These are phyloP conservation scores for Xyrichtys novacula DNA, from an alignment of 2,797 vertebrate genomes.

Conservation along the genomic window DNA sequence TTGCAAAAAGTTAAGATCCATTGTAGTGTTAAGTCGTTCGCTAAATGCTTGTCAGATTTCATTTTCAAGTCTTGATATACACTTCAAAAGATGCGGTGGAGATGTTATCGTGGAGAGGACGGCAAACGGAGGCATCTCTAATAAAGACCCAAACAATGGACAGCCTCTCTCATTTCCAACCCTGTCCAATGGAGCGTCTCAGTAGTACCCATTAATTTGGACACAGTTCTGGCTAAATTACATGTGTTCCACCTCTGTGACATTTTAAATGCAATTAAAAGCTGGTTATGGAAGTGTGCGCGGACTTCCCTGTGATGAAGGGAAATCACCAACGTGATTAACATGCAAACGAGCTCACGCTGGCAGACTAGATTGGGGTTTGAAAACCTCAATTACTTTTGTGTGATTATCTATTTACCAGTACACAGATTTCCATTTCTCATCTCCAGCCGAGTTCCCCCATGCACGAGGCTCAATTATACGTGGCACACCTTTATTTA, in stretches of 20 bases:
- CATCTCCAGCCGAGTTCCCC: conserved; percentile 88
- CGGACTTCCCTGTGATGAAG: conserved; percentile 97
- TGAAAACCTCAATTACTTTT: conserved; percentile 99
- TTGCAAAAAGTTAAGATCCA: conserved; percentile 57
- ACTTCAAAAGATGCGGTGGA: conserved; percentile 62
- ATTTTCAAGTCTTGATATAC: conserved; percentile 66
- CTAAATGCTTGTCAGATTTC: conserved; percentile 66
- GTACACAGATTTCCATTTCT: conserved; percentile 99
- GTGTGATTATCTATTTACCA: conserved; percentile 99
- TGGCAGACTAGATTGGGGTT: conserved; percentile 99
- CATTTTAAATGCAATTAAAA: conserved; percentile 99
- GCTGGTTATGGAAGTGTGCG: conserved; percentile 95
- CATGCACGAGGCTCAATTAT: conserved; percentile 77
- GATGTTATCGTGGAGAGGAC: conserved; percentile 59
- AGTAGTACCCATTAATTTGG: conserved; percentile 94
- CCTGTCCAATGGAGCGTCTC: conserved; percentile 82
- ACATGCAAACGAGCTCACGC: conserved; percentile 99
- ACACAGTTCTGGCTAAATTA: conserved; percentile 99
- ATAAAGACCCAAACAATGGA: conserved; percentile 84
- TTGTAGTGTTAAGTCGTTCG: conserved; percentile 50
- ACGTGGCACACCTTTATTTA: conserved; percentile 87
- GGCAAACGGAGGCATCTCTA: conserved; percentile 65
- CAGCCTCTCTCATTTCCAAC: conserved; percentile 81
- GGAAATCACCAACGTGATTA: conserved; percentile 98
- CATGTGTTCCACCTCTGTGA: conserved; percentile 99